Evolutionary conservation across 2,113 vertebrate genomes (phyloP), one percentile per base, ranked within the genome.

Genomic region (Ornithorhynchus anatinus): DNA sequence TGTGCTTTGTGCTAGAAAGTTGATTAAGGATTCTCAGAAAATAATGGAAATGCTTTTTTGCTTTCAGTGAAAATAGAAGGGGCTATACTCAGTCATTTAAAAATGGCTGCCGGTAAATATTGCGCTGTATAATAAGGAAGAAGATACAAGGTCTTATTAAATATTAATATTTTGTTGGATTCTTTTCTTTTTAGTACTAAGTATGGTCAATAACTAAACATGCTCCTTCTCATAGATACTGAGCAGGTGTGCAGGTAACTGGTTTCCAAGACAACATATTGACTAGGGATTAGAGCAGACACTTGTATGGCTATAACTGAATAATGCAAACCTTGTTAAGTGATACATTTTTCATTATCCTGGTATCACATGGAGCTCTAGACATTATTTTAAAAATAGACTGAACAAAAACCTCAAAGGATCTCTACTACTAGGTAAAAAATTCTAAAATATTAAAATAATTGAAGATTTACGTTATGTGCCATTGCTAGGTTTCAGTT

Each of bases 241-340:
- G 59, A 91, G 92, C 92, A 92, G 90, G 89, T 93, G 92, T 92
- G 91, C 92, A 94, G 92, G 92, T 94, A 94, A 91, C 88, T 79
- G 89, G 94, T 94, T 94, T 90, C 94, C 88, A 94, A 90, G 92
- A 86, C 92, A 94, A 94, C 92, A 77, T 78, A 86, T 72, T 82
- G 82, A 88, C 92, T 87, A 85, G 92, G 93, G 92, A 94, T 94
- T 93, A 92, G 84, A 91, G 84, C 80, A 81, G 87, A 89, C 85
- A 90, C 89, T 93, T 90, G 88, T 88, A 83, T 79, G 85, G 87
- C 88, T 84, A 89, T 85, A 89, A 91, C 89, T 93, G 91, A 93
- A 94, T 94, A 93, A 93, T 92, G 92, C 91, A 94, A 92, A 92
- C 84, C 90, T 80, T 82, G 88, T 82, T 91, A 93, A 91, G 87